Conservation (phyloP, 2,113 vertebrate species). For the Gavialis gangeticus region DNA sequence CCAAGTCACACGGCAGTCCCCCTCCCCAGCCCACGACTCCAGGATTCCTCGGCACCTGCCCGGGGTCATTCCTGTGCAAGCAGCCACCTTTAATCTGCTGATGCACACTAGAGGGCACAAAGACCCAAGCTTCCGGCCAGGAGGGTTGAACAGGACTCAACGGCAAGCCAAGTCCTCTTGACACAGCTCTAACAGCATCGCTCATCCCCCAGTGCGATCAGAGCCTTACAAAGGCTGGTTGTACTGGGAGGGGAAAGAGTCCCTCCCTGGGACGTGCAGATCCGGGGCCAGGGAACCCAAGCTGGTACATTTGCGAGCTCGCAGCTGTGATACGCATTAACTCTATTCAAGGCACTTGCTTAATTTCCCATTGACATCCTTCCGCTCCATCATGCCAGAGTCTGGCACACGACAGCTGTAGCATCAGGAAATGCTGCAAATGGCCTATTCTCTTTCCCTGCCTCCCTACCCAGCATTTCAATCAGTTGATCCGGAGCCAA, state of each 20-base stretch:
- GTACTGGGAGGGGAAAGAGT: neutral
- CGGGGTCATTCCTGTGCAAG: neutral
- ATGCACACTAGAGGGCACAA: neutral
- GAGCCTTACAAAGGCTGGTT: neutral
- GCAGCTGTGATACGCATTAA: slow-evolving; percentile 26
- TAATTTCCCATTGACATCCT: slow-evolving; percentile 58
- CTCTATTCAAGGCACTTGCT: neutral
- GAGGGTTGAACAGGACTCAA: neutral
- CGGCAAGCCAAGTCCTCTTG: too few species aligned
- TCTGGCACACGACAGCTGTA: slow-evolving; percentile 50
- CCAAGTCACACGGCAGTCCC: neutral
- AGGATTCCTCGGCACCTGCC: neutral
- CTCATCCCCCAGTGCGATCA: neutral
- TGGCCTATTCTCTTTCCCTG: neutral
- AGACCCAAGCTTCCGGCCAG: neutral
- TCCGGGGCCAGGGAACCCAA: neutral
- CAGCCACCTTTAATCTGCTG: accelerated
- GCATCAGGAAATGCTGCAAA: slow-evolving; percentile 57
- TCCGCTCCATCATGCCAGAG: slow-evolving; percentile 11
- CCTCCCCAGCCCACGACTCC: accelerated
- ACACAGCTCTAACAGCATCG: too few species aligned
- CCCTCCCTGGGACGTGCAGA: neutral
- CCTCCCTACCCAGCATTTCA: slow-evolving; percentile 8
- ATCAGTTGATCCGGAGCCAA: neutral
- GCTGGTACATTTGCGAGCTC: neutral